Conservation (phyloP, 2,888 invertebrate species). For the Pachymerium ferrugineum region DNA sequence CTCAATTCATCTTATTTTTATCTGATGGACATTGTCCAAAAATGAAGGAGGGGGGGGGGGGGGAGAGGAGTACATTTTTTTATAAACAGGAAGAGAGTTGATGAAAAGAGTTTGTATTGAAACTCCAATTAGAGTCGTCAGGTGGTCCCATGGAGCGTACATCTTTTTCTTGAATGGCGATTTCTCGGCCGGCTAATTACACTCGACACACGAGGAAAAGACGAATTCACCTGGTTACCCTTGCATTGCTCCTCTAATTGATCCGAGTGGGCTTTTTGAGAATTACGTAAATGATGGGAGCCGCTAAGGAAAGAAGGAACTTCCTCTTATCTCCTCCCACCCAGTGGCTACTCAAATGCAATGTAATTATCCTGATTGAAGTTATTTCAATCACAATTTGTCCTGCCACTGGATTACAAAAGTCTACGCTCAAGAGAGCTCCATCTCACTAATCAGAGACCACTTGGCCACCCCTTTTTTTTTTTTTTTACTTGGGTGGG, state of each 20-base stretch:
- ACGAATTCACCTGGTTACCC: slow-evolving; percentile 9
- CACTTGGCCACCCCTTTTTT: background rate
- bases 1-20: slow-evolving; percentile 18
- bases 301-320: slow-evolving; percentile 7
- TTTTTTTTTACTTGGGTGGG: no score
- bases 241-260: slow-evolving; percentile 8
- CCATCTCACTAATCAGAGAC: slow-evolving; percentile 11
- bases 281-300: slow-evolving; percentile 18
- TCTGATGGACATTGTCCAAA: slow-evolving; percentile 18
- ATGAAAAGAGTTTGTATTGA: slow-evolving; percentile 9
- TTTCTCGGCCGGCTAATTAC: slow-evolving; percentile 18
- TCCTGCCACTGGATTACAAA: slow-evolving; percentile 12
- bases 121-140: slow-evolving; percentile 14
- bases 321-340: background rate
- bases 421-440: slow-evolving; percentile 3
- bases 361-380: slow-evolving; percentile 15
- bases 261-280: slow-evolving; percentile 10
- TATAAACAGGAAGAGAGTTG: slow-evolving; percentile 11
- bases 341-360: background rate
- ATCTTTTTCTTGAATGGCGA: slow-evolving; percentile 18
- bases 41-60: background rate
- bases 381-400: slow-evolving; percentile 18
- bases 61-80: background rate
- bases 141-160: background rate
- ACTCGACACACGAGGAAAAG: slow-evolving; percentile 15